These are phyloP conservation scores for Myotis yumanensis DNA, from an alignment of 2,113 vertebrate genomes.

Conservation along the genomic window DNA sequence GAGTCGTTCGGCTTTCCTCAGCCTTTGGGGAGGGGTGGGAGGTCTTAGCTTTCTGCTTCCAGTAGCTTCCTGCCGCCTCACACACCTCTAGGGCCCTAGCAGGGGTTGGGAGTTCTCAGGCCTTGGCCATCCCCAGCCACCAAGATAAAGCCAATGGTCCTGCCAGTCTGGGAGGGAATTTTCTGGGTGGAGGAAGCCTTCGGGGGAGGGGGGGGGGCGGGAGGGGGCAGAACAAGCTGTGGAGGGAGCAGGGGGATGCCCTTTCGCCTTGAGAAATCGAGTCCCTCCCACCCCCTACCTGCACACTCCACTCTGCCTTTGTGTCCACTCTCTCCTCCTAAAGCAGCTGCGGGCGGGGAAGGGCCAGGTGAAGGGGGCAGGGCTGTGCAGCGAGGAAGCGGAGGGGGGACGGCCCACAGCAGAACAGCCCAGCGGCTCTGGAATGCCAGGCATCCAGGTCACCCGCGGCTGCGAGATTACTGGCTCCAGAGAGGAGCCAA, in stretches of 20 bases:
- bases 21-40: not conserved
- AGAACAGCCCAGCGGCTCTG: slow-evolving; percentile 86
- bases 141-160: not conserved
- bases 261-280: not conserved
- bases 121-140: not conserved
- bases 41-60: not conserved
- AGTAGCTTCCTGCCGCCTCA: not conserved
- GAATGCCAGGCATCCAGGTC: slow-evolving; percentile 92
- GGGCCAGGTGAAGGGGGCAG: not conserved
- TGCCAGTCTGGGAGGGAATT: no score
- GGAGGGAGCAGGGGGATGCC: not conserved
- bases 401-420: slow-evolving; percentile 52
- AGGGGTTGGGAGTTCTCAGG: not conserved
- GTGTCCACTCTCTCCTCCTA: not conserved
- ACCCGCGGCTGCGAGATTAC: slow-evolving; percentile 88
- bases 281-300: not conserved
- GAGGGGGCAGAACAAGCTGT: no score
- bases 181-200: not conserved
- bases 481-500: slow-evolving; percentile 83
- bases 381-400: not conserved
- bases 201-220: rapidly evolving
- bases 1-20: not conserved
- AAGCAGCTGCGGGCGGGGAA: not conserved
- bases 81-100: not conserved
- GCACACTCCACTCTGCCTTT: not conserved